phyloP scores from a whole-genome alignment of 2,888 invertebrate genomes.

The Hirudinaria manillensis region DNA sequence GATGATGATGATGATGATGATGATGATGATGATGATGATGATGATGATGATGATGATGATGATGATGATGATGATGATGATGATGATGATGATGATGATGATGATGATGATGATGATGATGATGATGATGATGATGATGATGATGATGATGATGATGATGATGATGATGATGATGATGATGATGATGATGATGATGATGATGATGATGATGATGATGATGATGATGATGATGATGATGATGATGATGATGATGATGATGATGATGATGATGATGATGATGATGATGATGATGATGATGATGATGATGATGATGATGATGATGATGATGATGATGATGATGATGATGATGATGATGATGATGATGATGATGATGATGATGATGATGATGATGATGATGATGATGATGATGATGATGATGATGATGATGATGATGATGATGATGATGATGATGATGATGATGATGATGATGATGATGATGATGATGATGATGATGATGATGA shows the following conservation, averaged over 20 bases:
- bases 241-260: conserved; percentile 29
- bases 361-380: conserved; percentile 26
- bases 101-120: conserved; percentile 26
- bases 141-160: conserved; percentile 28
- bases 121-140: conserved; percentile 29
- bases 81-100: conserved; percentile 28
- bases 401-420: conserved; percentile 28
- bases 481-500: conserved; percentile 28
- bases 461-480: conserved; percentile 26
- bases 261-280: conserved; percentile 26
- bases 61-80: conserved; percentile 26
- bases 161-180: conserved; percentile 27
- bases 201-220: conserved; percentile 27
- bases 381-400: conserved; percentile 27
- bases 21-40: conserved; percentile 29
- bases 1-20: conserved; percentile 26
- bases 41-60: conserved; percentile 29
- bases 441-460: conserved; percentile 28
- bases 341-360: conserved; percentile 29
- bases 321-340: conserved; percentile 29
- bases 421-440: conserved; percentile 28
- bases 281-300: conserved; percentile 28
- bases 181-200: conserved; percentile 27
- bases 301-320: conserved; percentile 27
- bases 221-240: conserved; percentile 29